Evolutionary conservation across 2,888 invertebrate species (phyloP), one percentile per base, ranked within the genome.

Genomic region (Eupithecia subfuscata): DNA sequence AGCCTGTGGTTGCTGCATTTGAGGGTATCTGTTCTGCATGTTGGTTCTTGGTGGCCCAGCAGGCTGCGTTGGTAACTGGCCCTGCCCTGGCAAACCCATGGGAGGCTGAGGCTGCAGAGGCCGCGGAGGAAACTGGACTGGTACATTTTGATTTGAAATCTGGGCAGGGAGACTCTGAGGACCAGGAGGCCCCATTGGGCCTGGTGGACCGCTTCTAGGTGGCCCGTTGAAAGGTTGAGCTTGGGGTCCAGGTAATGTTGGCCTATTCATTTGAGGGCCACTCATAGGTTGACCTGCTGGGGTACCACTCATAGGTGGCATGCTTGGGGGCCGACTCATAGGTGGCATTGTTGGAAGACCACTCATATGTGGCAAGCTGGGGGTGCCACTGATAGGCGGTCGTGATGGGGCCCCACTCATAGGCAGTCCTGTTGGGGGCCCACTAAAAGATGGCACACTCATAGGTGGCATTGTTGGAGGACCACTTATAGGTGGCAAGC

Each of bases 11-110:
- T 68, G 88, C 74, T 89, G 89, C 91, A 92, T 92, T 84, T 89
- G 92, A 2, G 93, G 94, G 78, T 94, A 95, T 87, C 94, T 87
- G 76, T 84, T 92, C 80, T 93, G 93, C 89, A 94, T 91, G 77
- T 88, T 92, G 34, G 87, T 87, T 73, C 85, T 88, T 45, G 84
- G 82, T 34, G 82, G 84, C 0, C 80, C 87, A 16, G 43, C 67
- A n/a, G 71, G 72, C 81, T 77, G 82, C 34, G 78, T 76, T 5
- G 67, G 74, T 18, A 70, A 25, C 68, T 60, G 48, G 1, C 60
- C 82, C 74, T 81, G 37, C 73, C 69, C 77, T 75, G 80, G 80
- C 37, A 79, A 76, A 14, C 78, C 81, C 71, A 78, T 69, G 60
- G 73, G 73, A 37, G 74, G 74, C 37, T 52, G 72, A 14, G 65